Evolutionary conservation across 1,140 invertebrate genomes (phyloP).

Genomic region (Metopolophium dirhodum): DNA sequence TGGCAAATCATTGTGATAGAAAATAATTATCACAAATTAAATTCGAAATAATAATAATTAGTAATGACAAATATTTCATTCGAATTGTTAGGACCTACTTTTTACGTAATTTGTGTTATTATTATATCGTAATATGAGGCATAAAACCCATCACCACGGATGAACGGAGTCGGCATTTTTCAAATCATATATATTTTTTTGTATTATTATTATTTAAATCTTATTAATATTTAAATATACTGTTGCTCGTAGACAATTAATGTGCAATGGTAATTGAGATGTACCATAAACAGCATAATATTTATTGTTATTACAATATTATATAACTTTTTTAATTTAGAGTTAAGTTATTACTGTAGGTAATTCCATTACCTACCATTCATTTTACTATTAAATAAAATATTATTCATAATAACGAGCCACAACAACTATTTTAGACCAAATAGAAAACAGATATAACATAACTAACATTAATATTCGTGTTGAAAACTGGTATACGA

Average conservation of each 20-base stretch:
- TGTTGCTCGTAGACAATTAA: neutral
- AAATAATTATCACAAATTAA: neutral
- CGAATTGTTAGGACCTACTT: neutral
- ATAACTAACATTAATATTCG: neutral
- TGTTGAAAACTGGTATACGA: neutral
- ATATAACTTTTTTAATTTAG: neutral
- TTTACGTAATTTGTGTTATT: neutral
- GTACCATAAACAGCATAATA: neutral
- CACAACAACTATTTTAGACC: neutral
- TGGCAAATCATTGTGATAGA: neutral
- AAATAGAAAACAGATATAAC: neutral
- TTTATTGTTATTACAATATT: neutral
- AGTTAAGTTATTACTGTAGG: neutral
- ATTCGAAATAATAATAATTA: neutral
- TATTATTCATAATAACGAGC: neutral
- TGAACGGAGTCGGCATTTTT: neutral
- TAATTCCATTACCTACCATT: neutral
- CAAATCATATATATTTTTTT: neutral
- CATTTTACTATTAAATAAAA: neutral
- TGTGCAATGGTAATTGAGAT: neutral
- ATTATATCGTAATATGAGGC: neutral
- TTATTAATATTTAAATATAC: constrained; percentile 12
- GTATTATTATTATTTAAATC: neutral
- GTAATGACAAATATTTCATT: neutral
- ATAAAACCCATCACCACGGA: neutral